Evolutionary conservation across 2,888 invertebrate genomes (phyloP).

Genomic region (Cabera pusaria): DNA sequence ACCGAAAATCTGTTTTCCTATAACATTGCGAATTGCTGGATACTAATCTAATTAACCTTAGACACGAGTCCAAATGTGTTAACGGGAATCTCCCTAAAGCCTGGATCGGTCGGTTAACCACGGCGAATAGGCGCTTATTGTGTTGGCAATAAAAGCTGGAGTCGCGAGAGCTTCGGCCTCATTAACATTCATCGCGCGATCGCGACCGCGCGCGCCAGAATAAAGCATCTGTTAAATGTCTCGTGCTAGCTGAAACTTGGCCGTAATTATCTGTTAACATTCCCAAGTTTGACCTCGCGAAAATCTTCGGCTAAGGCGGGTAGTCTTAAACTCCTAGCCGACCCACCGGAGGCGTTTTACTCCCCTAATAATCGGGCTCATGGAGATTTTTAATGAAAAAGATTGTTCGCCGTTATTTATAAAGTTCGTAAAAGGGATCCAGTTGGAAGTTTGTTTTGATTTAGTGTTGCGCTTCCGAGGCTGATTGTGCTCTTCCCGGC

Average conservation of each 20-base stretch:
- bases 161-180: slow-evolving; percentile 55
- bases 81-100: slow-evolving; percentile 70
- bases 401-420: slow-evolving; percentile 80
- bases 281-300: slow-evolving; percentile 81
- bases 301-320: slow-evolving; percentile 70
- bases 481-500: slow-evolving; percentile 70
- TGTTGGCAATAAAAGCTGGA: slow-evolving; percentile 47
- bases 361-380: slow-evolving; percentile 78
- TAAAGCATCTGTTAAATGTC: slow-evolving; percentile 84
- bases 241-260: slow-evolving; percentile 80
- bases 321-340: slow-evolving; percentile 58
- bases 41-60: slow-evolving; percentile 81
- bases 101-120: slow-evolving; percentile 37
- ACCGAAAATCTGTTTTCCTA: slow-evolving; percentile 56
- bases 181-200: slow-evolving; percentile 81
- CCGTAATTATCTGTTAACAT: slow-evolving; percentile 83
- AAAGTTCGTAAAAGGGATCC: slow-evolving; percentile 79
- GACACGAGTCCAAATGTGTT: slow-evolving; percentile 81
- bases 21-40: slow-evolving; percentile 65
- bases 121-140: slow-evolving; percentile 51
- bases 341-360: slow-evolving; percentile 77
- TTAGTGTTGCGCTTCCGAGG: slow-evolving; percentile 67
- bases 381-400: slow-evolving; percentile 82
- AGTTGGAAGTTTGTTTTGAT: slow-evolving; percentile 77
- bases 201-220: slow-evolving; percentile 77